Evolutionary conservation across 2,113 vertebrate species (phyloP).

Genomic region (Phaetusa simplex): DNA sequence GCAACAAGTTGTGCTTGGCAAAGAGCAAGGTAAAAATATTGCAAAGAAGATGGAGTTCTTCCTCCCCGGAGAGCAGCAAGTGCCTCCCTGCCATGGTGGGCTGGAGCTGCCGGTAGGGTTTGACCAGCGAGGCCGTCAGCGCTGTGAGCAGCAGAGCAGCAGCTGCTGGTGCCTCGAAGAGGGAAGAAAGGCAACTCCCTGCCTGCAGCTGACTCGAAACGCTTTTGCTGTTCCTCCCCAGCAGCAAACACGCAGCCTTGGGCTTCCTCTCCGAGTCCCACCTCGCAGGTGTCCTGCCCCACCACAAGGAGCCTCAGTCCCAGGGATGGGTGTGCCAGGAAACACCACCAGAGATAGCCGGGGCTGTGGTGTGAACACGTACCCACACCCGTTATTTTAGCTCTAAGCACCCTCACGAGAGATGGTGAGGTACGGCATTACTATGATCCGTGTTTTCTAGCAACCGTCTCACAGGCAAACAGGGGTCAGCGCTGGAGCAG

Average conservation of each 20-base stretch:
- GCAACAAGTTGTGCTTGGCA: background rate
- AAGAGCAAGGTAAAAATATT: background rate
- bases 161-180: background rate
- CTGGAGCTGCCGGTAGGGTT: background rate
- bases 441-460: background rate
- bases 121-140: background rate
- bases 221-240: background rate
- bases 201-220: background rate
- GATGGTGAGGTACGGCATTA: background rate
- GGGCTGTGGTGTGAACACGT: background rate
- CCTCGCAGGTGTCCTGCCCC: background rate
- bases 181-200: background rate
- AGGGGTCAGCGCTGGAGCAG: background rate
- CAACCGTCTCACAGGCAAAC: background rate
- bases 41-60: background rate
- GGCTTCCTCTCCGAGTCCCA: background rate
- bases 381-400: background rate
- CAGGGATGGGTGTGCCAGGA: background rate
- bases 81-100: background rate
- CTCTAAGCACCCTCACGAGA: background rate
- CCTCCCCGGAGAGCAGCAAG: background rate
- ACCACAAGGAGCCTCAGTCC: background rate
- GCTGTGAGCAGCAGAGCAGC: background rate
- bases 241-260: background rate
- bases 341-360: background rate